These are phyloP conservation scores for Cryptophagus acutangulus DNA, from an alignment of 2,888 invertebrate genomes.

Conservation along the genomic window DNA sequence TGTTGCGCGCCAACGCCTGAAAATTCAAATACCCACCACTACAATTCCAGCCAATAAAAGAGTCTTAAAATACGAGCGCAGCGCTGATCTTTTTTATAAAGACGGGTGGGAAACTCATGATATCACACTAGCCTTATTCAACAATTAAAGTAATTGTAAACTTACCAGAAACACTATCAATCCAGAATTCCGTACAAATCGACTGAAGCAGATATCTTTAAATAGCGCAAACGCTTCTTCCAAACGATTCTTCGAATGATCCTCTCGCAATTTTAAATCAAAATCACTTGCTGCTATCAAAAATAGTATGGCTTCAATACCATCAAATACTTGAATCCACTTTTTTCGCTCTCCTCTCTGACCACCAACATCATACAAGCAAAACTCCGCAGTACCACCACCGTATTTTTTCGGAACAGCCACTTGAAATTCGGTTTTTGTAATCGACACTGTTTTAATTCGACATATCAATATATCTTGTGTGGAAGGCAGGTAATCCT, in stretches of 20 bases:
- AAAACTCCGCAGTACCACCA: slow-evolving; percentile 66
- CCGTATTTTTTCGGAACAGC: slow-evolving; percentile 66
- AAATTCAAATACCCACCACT: no score
- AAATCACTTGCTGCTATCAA: slow-evolving; percentile 76
- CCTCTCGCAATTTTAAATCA: slow-evolving; percentile 71
- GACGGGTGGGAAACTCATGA: no score
- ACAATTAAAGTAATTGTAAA: no score
- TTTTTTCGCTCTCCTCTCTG: slow-evolving; percentile 76
- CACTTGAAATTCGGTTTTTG: slow-evolving; percentile 70
- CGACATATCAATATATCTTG: slow-evolving; percentile 75
- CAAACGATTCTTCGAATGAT: slow-evolving; percentile 63
- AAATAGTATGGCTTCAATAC: slow-evolving; percentile 76
- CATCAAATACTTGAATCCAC: slow-evolving; percentile 78
- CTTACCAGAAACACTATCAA: slow-evolving; percentile 74
- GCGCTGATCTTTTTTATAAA: no score
- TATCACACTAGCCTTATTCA: no score
- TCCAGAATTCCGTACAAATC: slow-evolving; percentile 69
- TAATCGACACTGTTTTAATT: slow-evolving; percentile 67
- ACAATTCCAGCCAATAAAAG: no score
- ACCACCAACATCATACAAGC: slow-evolving; percentile 83
- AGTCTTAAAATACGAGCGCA: no score
- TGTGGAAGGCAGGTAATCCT: slow-evolving; percentile 65
- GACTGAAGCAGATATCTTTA: slow-evolving; percentile 73
- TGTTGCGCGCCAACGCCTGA: no score
- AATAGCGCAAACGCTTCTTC: slow-evolving; percentile 68